Base-by-base conservation (phyloP, 2,888 invertebrate genomes). In the Amitus sp. region DNA sequence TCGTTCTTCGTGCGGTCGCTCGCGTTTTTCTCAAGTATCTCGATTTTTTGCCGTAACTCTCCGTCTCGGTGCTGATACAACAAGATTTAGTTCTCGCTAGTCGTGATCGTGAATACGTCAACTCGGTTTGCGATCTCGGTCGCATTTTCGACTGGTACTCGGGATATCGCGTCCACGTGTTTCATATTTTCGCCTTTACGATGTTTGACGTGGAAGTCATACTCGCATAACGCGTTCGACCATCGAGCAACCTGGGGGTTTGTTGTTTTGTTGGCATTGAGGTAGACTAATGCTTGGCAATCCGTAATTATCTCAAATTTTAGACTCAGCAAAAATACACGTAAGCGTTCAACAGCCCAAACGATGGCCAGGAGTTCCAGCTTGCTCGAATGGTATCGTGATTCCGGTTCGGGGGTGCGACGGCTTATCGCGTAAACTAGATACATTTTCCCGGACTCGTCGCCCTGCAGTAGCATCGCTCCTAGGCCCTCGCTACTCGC, bases 311-410 rank as follows among this genome's bases (percentile, higher is more conserved):
- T 59, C 2, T 40, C 58, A 37, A 72, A 73, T 4, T 50, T 49
- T 7, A 68, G 42, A 1, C 48, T 47, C 6, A 70, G 48, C 10
- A 71, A 33, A 13, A 65, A 60, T 6, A 54, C 46, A 4, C 67
- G 49, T 10, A 69, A 27, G 10, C 58, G 43, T 5, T 49, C 34
- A 1, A 57, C 43, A 7, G 58, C 58, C 51, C 62, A 66, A 15
- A 72, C 63, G 2, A 76, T 56, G 1, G 75, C 73, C 18, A 77
- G 34, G 3, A 66, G 43, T 47, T 79, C 75, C 10, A 70, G 33
- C 28, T 77, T 73, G n/a, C 58, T 66, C 0, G 66, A 67, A 40
- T 69, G 68, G 46, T 73, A 70, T 3, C 42, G 43, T 5, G 50
- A 27, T 30, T 70, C 69, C 19, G 39, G 45, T 13, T 69, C 61